Percentiles rank a stretch among this genome's conserved stretches.
Conservation (phyloP, 2,797 vertebrate species). For the Halcyon badia region DNA sequence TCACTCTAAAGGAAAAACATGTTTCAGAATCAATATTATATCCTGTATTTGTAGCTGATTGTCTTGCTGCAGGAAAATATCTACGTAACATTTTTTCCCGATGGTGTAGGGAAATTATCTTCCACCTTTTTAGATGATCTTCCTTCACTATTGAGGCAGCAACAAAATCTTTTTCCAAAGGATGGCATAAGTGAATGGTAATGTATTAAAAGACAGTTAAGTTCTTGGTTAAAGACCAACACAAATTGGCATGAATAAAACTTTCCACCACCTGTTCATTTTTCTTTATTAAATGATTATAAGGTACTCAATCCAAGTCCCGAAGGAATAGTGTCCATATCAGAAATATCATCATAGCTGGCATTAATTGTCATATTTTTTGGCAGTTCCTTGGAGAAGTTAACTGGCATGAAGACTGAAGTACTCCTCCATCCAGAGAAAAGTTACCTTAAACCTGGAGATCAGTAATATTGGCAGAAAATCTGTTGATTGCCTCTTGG, state of each 20-base stretch:
- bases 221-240: constrained; percentile 14
- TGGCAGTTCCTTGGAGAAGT: neutral
- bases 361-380: neutral
- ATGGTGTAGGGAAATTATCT: neutral
- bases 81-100: neutral
- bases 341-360: neutral
- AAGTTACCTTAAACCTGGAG: neutral
- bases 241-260: neutral
- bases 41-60: neutral
- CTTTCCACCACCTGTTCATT: constrained; percentile 5
- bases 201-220: neutral
- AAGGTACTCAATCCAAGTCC: neutral
- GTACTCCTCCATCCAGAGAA: neutral
- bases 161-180: neutral
- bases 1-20: neutral
- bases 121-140: neutral
- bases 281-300: neutral
- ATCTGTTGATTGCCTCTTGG: neutral
- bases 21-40: neutral
- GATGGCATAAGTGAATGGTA: neutral
- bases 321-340: neutral
- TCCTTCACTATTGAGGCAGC: neutral
- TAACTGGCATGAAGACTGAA: neutral
- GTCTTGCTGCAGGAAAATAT: neutral
- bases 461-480: neutral